Base-by-base conservation (phyloP, 2,797 vertebrate species). In the Huso huso region DNA sequence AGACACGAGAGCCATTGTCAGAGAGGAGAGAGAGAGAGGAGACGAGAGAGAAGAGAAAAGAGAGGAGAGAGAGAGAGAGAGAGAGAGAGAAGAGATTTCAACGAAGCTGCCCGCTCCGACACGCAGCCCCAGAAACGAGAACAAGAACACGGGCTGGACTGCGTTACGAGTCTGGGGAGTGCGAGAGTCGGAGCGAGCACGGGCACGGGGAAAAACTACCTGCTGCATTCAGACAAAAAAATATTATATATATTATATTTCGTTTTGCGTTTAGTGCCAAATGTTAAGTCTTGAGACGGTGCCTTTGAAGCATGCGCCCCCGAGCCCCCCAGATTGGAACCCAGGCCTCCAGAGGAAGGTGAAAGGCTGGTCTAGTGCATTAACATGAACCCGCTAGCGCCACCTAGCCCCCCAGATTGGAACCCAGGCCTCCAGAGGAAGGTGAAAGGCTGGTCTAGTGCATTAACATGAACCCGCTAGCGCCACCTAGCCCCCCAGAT, bases 1-100 rank as follows among this genome's bases (percentile, higher is more conserved):
- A 73, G 76, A 87, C 81, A 87, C 78, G 73, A 66, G 73, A 73
- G 75, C 86, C 86, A 88, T 86, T 90, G 85, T 88, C 79, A 76
- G 68, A 70, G 64, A 71, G 60, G 50, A 51, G 72, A 48, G 51
- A 48, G 80, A 8, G 51, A 72, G 55, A 49, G 12, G 61, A 11
- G 61, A 50, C 48, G 50, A 79, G 70, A 71, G 70, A 65, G 48
- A 61, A 6, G 49, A 11, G 18, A n/a, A n/a, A n/a, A n/a, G n/a
- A n/a, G n/a, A n/a, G n/a, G 61, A 12, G 71, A 82, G 79, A 78
- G 71, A 72, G 74, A 75, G 18, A 10, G 10, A 48, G 65, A 1
- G 55, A 15, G 12, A 11, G 18, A 10, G 23, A 49, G 62, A 49
- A 15, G 62, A 63, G 62, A 58, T 48, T 13, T 59, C 49, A 49